A percentile compares a stretch with the other conserved stretches of the same genome.
phyloP scores from a whole-genome alignment of 1,140 invertebrate species.

The Colletes gigas region DNA sequence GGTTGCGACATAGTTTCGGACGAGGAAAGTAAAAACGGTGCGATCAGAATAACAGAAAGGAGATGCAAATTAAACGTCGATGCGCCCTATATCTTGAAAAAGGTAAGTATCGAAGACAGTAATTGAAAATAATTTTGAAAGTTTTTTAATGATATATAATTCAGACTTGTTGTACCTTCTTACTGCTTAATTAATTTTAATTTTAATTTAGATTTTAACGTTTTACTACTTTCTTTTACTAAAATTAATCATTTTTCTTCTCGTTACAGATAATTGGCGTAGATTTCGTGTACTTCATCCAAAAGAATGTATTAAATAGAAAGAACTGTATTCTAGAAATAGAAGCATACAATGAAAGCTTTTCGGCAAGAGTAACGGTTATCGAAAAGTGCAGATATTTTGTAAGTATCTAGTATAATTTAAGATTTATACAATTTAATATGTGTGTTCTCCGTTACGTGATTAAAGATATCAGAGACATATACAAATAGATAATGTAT shows the following conservation, averaged over 20 bases:
- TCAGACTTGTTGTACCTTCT: too few species aligned
- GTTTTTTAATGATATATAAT: too few species aligned
- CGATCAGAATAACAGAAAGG: conserved; percentile 91
- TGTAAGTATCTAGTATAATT: conserved; percentile 83
- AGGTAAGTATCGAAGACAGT: conserved; percentile 82
- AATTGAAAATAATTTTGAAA: neutral
- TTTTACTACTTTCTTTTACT: neutral
- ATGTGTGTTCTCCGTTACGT: too few species aligned
- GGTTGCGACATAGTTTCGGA: conserved; percentile 93
- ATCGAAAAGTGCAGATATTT: conserved; percentile 96
- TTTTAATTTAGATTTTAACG: conserved; percentile 3
- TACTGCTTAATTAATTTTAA: neutral
- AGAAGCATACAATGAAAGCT: conserved; percentile 97
- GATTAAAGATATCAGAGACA: too few species aligned
- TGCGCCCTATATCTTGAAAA: conserved; percentile 97
- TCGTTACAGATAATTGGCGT: conserved; percentile 93
- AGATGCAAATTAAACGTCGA: conserved; percentile 96
- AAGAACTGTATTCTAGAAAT: conserved; percentile 91
- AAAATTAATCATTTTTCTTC: conserved; percentile 18
- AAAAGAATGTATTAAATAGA: conserved; percentile 94
- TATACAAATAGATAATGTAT: too few species aligned
- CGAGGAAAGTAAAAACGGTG: conserved; percentile 89
- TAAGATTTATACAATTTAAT: neutral
- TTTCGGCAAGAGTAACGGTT: conserved; percentile 91
- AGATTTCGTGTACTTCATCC: conserved; percentile 95